Evolutionary conservation across 1,140 invertebrate species (phyloP), one percentile per base, ranked within the genome.

Genomic region (Ruditapes philippinarum): DNA sequence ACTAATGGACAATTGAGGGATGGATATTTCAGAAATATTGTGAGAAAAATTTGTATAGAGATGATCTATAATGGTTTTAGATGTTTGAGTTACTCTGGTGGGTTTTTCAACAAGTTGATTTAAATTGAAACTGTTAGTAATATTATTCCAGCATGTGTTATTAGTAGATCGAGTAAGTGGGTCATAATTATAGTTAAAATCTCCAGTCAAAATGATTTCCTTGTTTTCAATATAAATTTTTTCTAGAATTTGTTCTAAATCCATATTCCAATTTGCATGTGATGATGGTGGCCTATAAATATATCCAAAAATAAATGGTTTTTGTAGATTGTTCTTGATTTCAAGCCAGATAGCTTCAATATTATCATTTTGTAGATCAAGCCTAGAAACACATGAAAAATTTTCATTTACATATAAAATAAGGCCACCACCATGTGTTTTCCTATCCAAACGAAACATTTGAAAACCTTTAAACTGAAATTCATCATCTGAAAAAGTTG

Each of bases 31-130:
- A 7, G 57, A 12, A 5, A 65, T 3, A 65, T 65, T 65, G 14
- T 19, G 2, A 17, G 33, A n/a, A 22, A 19, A 31, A 19, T 65
- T 36, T 4, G 33, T 31, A 31, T 65, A 65, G 33, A 65, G 14
- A 31, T 65, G 62, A 11, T 65, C 28, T 17, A 65, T 65, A 3
- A 65, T 31, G 33, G 14, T 65, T 31, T 12, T 31, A 11, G 62
- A 31, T 36, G 51, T 57, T 22, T 14, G 4, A 31, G 33, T 65
- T 4, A 65, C 62, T 65, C 62, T 65, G 28, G 19, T 65, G 4
- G 74, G 74, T 51, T 28, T 78, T 12, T 49, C 28, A 31, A 78
- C 74, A 78, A 78, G 49, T 33, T 78, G 74, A 2, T 22, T 51
- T 5, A 54, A 5, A 78, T 78, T 78, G 31, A 31, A 51, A 14